Conservation (phyloP, 2,888 invertebrate genomes). For the Luperina testacea region DNA sequence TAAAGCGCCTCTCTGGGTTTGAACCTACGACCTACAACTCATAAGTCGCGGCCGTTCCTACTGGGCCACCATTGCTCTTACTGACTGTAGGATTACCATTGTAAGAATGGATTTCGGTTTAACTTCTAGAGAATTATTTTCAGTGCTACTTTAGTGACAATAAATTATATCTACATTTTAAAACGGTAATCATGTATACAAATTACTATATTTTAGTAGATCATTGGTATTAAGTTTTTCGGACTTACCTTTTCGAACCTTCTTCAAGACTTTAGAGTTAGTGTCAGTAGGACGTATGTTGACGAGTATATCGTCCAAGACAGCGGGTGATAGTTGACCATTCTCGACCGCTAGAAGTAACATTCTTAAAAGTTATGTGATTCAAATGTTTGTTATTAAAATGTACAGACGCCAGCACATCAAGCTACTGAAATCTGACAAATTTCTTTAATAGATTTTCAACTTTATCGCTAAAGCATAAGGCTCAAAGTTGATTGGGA, state of each 20-base stretch:
- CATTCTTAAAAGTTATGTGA: not conserved
- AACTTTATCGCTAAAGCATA: too few species aligned
- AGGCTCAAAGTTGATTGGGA: too few species aligned
- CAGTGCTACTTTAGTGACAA: too few species aligned
- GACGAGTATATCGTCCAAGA: slow-evolving; percentile 14
- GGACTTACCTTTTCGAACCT: slow-evolving; percentile 35
- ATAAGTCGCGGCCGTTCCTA: too few species aligned
- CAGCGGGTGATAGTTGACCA: slow-evolving; percentile 34
- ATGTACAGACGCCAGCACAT: too few species aligned
- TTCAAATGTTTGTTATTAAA: not conserved
- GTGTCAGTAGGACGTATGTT: slow-evolving; percentile 35
- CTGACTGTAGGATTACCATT: too few species aligned
- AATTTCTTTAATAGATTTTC: too few species aligned
- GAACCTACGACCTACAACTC: not conserved
- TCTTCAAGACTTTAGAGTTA: slow-evolving; percentile 25
- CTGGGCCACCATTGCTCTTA: not conserved
- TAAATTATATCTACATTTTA: too few species aligned
- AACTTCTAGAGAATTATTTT: too few species aligned
- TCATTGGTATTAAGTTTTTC: not conserved
- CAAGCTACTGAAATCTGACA: too few species aligned
- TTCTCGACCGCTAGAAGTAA: slow-evolving; percentile 18
- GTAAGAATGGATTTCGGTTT: too few species aligned
- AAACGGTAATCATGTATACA: too few species aligned
- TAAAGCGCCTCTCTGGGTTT: not conserved
- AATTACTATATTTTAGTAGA: not conserved